These are phyloP conservation scores for Poecile atricapillus DNA, from an alignment of 2,113 vertebrate species.

Conservation along the genomic window DNA sequence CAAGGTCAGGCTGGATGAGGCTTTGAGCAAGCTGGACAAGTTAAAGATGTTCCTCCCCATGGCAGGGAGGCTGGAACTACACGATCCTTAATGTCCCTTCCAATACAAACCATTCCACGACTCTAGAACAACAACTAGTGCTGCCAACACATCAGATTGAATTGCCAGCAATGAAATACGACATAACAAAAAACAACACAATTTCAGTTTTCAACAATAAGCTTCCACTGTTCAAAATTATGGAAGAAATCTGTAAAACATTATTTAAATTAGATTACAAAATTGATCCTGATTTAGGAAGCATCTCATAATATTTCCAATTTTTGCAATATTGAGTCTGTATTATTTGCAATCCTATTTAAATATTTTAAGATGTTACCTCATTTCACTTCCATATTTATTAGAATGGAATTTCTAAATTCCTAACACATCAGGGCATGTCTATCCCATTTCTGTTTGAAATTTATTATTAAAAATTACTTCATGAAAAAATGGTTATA, in stretches of 20 bases:
- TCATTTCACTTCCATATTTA: neutral
- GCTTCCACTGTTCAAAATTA: neutral
- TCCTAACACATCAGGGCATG: neutral
- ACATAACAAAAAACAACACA: neutral
- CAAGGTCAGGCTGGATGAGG: neutral
- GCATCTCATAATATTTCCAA: neutral
- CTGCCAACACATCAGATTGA: neutral
- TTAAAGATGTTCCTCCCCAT: neutral
- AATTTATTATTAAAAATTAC: neutral
- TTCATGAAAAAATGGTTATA: neutral
- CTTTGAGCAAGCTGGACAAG: neutral
- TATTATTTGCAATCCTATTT: neutral
- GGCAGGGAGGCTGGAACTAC: neutral
- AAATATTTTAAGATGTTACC: neutral
- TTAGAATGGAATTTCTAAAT: neutral
- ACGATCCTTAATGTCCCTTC: neutral
- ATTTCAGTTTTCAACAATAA: neutral
- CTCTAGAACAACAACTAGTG: neutral
- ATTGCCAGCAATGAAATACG: neutral
- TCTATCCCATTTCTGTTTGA: neutral
- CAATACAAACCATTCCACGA: neutral
- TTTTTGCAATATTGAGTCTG: neutral
- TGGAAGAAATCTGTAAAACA: neutral
- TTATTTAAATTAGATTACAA: neutral
- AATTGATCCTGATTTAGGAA: neutral